A percentile compares a stretch with the other conserved stretches of the same genome.
Conservation (phyloP, 1,140 invertebrate species). For the Platyscapa corneri region DNA sequence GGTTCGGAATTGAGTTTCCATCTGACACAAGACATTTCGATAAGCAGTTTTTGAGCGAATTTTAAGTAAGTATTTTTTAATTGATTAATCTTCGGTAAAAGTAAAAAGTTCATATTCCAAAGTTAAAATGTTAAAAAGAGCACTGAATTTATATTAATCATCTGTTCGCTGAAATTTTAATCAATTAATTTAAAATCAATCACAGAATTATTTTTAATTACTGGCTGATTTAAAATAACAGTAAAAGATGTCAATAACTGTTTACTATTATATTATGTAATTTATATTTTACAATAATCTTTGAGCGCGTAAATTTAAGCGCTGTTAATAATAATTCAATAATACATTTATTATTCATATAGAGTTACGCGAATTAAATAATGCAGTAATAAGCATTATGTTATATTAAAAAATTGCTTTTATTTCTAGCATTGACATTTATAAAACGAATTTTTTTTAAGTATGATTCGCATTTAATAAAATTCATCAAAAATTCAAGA, state of each 20-base stretch:
- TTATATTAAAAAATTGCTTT: not conserved
- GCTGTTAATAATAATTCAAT: not conserved
- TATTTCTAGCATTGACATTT: not conserved
- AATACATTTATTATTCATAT: not conserved
- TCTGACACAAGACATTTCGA: slow-evolving; percentile 33
- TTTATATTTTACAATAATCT: no score
- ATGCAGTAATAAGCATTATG: no score
- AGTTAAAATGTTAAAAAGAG: no score
- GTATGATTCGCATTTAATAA: not conserved
- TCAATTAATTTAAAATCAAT: not conserved
- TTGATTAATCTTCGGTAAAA: not conserved
- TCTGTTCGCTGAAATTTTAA: no score
- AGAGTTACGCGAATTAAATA: not conserved
- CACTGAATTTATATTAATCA: no score
- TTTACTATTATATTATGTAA: no score
- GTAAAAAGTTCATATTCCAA: not conserved
- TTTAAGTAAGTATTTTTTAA: not conserved
- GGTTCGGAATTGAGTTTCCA: slow-evolving; percentile 28
- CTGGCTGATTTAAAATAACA: no score
- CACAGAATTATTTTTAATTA: no score
- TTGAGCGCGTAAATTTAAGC: not conserved
- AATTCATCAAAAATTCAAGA: not conserved
- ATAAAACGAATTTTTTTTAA: not conserved
- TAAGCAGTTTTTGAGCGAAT: not conserved
- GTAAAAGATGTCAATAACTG: no score